Percentiles rank a stretch among this genome's conserved stretches.
phyloP scores from a whole-genome alignment of 2,113 vertebrate genomes.

The Myiagra hebetior region DNA sequence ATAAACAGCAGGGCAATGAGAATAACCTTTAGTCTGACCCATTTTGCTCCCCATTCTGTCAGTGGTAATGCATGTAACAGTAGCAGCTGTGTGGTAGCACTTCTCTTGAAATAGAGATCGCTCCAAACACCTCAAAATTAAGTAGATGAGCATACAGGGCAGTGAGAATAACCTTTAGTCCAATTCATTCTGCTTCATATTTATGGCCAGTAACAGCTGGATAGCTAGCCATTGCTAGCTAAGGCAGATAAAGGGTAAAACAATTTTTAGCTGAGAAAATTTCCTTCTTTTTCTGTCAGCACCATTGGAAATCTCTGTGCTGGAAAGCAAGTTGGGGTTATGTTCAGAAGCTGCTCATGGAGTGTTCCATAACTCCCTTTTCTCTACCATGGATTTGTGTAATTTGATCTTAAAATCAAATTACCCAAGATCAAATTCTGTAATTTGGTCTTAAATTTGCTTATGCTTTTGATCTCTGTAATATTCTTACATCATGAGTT shows the following conservation, averaged over 20 bases:
- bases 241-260: neutral
- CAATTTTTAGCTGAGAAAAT: neutral
- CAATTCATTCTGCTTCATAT: neutral
- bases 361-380: neutral
- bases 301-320: neutral
- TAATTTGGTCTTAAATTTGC: neutral
- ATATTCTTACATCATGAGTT: neutral
- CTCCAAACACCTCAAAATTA: neutral
- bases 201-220: neutral
- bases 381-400: neutral
- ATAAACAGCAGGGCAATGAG: neutral
- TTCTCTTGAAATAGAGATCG: neutral
- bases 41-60: neutral
- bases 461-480: neutral
- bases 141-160: neutral
- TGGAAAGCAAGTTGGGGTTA: neutral
- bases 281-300: neutral
- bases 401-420: neutral
- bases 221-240: neutral
- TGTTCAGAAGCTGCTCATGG: neutral
- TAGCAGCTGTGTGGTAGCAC: neutral
- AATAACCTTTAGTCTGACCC: neutral
- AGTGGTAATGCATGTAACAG: neutral
- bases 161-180: neutral
- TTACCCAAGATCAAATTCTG: neutral